phyloP scores from a whole-genome alignment of 1,140 invertebrate species.

The Semibalanus balanoides region DNA sequence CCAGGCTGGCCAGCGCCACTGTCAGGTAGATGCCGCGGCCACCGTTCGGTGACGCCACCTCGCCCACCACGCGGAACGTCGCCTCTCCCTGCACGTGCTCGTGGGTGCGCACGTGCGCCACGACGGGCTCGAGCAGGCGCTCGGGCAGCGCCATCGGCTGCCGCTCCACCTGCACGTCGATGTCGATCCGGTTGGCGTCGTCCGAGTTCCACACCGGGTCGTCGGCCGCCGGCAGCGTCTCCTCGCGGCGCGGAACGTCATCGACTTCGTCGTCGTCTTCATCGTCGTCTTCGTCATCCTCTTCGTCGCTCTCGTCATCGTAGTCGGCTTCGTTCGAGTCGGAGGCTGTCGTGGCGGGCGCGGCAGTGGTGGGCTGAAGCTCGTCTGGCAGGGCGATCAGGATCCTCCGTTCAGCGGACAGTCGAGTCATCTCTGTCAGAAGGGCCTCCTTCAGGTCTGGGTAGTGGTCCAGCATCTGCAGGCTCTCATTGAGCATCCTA shows the following conservation, averaged over 20 bases:
- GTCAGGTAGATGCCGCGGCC: conserved; percentile 58
- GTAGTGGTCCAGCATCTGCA: not conserved
- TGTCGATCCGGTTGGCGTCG: not conserved
- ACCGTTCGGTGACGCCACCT: conserved; percentile 27
- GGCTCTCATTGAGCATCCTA: conserved; percentile 60
- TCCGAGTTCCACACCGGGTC: not conserved
- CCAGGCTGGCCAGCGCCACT: conserved; percentile 68
- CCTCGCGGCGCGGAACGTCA: not conserved
- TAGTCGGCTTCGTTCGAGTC: not conserved
- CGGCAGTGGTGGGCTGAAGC: not conserved
- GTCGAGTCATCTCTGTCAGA: not conserved
- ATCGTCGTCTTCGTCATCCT: too few species aligned
- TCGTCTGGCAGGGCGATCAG: not conserved
- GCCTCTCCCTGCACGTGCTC: not conserved
- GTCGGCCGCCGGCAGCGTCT: not conserved
- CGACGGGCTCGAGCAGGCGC: not conserved
- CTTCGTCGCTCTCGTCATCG: too few species aligned
- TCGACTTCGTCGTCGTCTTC: not conserved
- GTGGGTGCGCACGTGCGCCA: not conserved
- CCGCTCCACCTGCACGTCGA: not conserved
- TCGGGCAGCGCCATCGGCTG: not conserved
- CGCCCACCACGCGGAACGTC: not conserved
- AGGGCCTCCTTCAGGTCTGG: not conserved
- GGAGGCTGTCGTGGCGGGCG: not conserved
- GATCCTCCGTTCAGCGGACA: not conserved